A percentile compares a stretch with the other conserved stretches of the same genome.
These are phyloP conservation scores for Strongylocentrotus purpuratus DNA, from an alignment of 35 echinoderm and acorn worm species.

Conservation along the genomic window DNA sequence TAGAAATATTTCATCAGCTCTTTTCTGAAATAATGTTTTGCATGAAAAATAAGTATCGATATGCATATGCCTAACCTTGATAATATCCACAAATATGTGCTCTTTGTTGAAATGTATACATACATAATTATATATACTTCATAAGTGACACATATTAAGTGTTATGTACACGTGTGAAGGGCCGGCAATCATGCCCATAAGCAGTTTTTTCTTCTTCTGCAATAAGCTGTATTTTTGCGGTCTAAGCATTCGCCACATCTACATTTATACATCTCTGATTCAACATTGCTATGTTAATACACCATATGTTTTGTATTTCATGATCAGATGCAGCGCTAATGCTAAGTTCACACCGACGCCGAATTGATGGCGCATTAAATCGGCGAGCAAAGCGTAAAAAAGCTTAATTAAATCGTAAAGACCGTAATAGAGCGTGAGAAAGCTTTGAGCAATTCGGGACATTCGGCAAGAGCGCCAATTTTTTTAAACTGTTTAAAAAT, in stretches of 20 bases:
- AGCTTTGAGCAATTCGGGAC: too few species aligned
- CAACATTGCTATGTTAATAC: background rate
- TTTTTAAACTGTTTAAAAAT: too few species aligned
- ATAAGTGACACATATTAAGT: background rate
- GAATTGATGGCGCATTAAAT: too few species aligned
- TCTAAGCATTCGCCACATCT: background rate
- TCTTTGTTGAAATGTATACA: background rate
- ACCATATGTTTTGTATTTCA: background rate
- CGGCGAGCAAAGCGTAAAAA: too few species aligned
- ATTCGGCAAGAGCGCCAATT: too few species aligned
- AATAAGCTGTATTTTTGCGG: background rate
- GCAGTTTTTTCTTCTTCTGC: background rate
- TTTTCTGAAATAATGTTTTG: background rate
- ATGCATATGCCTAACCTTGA: background rate
- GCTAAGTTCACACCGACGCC: too few species aligned
- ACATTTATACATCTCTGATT: background rate
- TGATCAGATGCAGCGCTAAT: background rate
- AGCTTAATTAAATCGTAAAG: too few species aligned
- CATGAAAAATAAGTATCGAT: background rate
- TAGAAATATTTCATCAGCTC: background rate
- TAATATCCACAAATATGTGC: conserved; percentile 5
- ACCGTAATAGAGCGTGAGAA: too few species aligned
- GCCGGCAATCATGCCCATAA: background rate
- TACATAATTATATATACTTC: background rate
- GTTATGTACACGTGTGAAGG: background rate